Evolutionary conservation across 2,888 invertebrate species (phyloP).

Genomic region (Camponotus fellah): DNA sequence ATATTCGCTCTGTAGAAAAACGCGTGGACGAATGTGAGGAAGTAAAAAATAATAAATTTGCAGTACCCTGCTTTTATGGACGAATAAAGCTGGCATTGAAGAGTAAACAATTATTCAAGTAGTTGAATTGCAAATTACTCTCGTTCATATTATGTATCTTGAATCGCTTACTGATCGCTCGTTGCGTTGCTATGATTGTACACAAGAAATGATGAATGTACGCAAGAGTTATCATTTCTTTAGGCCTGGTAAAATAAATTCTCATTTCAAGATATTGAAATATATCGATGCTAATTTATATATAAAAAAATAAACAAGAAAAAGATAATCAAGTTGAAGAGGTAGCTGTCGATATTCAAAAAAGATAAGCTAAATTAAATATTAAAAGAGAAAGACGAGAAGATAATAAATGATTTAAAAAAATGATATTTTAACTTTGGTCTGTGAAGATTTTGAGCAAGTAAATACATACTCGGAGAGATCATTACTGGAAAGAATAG

Average conservation of each 20-base stretch:
- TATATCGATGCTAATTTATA: constrained; percentile 26
- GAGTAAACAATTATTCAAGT: constrained; percentile 26
- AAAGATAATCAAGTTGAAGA: constrained; percentile 22
- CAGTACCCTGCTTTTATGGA: constrained; percentile 44
- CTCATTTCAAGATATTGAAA: constrained; percentile 3
- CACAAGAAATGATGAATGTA: constrained; percentile 12
- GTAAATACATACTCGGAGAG: constrained; percentile 8
- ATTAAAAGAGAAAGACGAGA: background rate
- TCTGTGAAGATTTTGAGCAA: constrained; percentile 33
- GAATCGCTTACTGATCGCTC: constrained; percentile 24
- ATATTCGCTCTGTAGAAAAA: constrained; percentile 45
- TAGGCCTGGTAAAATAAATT: constrained; percentile 47
- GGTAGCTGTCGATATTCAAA: constrained; percentile 5
- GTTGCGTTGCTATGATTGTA: background rate
- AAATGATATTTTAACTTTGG: constrained; percentile 5
- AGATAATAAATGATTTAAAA: background rate
- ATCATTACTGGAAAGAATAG: constrained; percentile 15
- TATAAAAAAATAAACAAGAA: constrained; percentile 26
- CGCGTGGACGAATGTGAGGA: constrained; percentile 34
- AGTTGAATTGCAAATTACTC: constrained; percentile 15
- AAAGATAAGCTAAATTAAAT: constrained; percentile 5
- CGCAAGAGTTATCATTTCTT: constrained; percentile 21
- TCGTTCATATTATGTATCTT: constrained; percentile 15
- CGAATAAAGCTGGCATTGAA: constrained; percentile 44
- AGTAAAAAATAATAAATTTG: constrained; percentile 39